Base-by-base conservation (phyloP, 1,140 invertebrate genomes). In the Latrodectus geometricus region DNA sequence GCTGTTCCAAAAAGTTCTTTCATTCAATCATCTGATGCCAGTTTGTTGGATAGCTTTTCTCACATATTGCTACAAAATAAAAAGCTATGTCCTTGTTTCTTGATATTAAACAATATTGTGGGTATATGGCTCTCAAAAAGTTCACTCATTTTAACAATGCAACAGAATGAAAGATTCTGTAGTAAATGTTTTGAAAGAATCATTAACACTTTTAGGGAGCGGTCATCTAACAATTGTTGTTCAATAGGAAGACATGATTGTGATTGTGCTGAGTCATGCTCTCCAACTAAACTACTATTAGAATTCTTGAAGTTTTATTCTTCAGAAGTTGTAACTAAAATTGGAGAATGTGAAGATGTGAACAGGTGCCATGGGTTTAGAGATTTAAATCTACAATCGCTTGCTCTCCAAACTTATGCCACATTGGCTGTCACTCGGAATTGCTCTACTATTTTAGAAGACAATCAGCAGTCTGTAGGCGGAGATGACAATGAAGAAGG, bases 221-320 rank as follows among this genome's bases (percentile, higher is more conserved):
- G 3, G 0, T n/a, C 14, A 14, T 9, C 0, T 15, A 68, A 14
- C 4, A 23, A 52, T n/a, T 72, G 66, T 15, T 86, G 83, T 17
- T 78, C 5, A 15, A 17, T 54, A 15, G 14, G 4, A 17, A 48
- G 21, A 69, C 14, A 12, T n/a, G 8, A 7, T 14, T 86, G 83
- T 21, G 12, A 61, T 14, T 86, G 83, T 61, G 15, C 9, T 3
- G 15, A 35, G 8, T 35, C 66, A 1, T 86, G 83, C 49, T 86
- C 83, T 8, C 83, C 83, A 12, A 77, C 68, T 9, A 86, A 78
- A 49, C n/a, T 86, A 11, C 70, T 86, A 9, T 49, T 86, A 9
- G 73, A 86, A 11, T 86, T 77, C 15, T 14, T 86, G 21, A 86
- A 86, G 48, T 77, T 70, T 49, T 86, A 86, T 78, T 49, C 83